A percentile compares a stretch with the other conserved stretches of the same genome.
Conservation (phyloP, 2,113 vertebrate species). For the Talpa occidentalis region DNA sequence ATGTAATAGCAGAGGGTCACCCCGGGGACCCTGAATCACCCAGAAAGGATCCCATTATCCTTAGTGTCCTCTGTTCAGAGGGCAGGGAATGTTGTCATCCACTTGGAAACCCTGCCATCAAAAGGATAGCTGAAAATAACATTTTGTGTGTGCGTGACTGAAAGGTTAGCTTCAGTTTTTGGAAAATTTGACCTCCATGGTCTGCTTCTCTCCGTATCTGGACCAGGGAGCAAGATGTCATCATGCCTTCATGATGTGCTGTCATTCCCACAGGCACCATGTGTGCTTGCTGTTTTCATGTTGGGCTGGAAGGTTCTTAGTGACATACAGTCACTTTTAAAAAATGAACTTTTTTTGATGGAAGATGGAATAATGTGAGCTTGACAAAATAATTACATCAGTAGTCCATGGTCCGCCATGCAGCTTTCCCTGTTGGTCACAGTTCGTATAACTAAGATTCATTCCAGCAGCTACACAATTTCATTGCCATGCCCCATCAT, state of each 20-base stretch:
- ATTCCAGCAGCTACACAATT: background rate
- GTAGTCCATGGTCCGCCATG: background rate
- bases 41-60: background rate
- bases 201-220: background rate
- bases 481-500: background rate
- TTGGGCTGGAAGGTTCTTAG: background rate
- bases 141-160: background rate
- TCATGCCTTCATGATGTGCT: background rate
- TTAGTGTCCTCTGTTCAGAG: background rate
- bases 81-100: background rate
- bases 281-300: background rate
- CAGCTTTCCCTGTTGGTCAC: background rate
- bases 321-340: background rate
- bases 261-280: background rate
- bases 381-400: background rate
- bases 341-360: background rate
- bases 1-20: background rate
- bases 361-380: background rate
- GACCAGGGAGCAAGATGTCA: background rate
- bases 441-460: background rate
- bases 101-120: conserved; percentile 9
- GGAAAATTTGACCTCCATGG: background rate
- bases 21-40: background rate
- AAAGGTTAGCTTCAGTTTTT: conserved; percentile 41
- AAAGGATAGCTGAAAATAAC: conserved; percentile 16